Base-by-base conservation (phyloP, 2,888 invertebrate genomes). In the Nematopogon swammerdamellus region DNA sequence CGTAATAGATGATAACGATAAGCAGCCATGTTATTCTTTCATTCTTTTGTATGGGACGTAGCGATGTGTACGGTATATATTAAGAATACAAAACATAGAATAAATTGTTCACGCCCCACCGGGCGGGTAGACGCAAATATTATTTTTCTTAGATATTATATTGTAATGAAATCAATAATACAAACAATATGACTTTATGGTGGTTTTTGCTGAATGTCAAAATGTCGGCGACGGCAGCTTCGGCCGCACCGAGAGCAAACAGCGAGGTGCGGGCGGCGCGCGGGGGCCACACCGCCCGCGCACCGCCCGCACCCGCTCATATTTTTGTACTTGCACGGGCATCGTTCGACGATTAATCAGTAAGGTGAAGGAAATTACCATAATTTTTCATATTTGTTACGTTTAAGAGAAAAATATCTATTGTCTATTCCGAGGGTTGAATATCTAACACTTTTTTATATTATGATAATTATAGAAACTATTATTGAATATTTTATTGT, bases 381-480 rank as follows among this genome's bases (percentile, higher is more conserved):
- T 36, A 36, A 36, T 36, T 14, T 36, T 36, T 52, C 72, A 63
- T 75, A 70, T 76, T 75, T 77, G 77, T 79, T 79, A 77, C 72
- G 77, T 79, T 79, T 77, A 79, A 79, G 77, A 76, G 66, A 74
- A 77, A 25, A 75, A 73, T 77, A 79, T 77, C 76, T 77, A 79
- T 75, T 79, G 74, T 77, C 79, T 79, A 79, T 79, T 79, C 77
- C 79, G 74, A 72, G 72, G 79, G 79, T 76, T 74, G 67, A 68
- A 68, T 68, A 75, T 76, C 70, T 73, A 77, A 79, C 77, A 80
- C 80, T 80, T 80, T 80, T 80, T 80, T 80, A 80, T 80, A 80
- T 79, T 79, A 80, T 77, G 75, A 80, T 80, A 80, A 80, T 80
- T 80, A 80, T 80, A 80, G 80, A 80, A 79, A 80, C 80, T 80